Base-by-base conservation (phyloP, 2,797 vertebrate genomes). In the Malurus leucopterus region DNA sequence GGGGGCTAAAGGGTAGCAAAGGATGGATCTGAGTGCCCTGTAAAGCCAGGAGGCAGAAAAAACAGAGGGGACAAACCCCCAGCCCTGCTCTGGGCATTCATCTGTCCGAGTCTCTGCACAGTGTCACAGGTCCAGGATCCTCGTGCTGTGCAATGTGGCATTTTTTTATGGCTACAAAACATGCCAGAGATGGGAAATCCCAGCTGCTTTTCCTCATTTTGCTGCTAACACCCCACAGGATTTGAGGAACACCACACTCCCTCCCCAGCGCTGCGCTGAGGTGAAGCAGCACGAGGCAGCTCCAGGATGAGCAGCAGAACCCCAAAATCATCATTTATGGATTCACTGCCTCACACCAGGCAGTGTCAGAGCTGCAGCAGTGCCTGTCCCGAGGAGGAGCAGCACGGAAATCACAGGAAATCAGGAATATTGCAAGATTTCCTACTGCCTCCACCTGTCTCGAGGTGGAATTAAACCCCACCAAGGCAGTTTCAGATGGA, bases 371-470 rank as follows among this genome's bases (percentile, higher is more conserved):
- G 75, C 87, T 74, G 79, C 65, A 58, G 7, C 72, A 86, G 51
- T 9, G 67, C 86, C 58, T 43, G 34, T 72, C 63, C 80, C 70
- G 79, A 41, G 51, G 49, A 93, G 40, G 13, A 86, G 47, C 21
- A 8, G 5, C 12, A 58, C 32, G 72, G 71, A 38, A 81, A 72
- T 30, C 30, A 15, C 0, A 1, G 61, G 27, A 84, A 84, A 81
- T 4, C 27, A 38, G 41, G 15, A 74, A 19, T 17, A 43, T 73
- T 46, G 15, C 1, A 83, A 91, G 53, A 89, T 26, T 95, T 90
- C 63, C 30, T 88, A 38, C 72, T 68, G 81, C 84, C 78, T 94
- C 81, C 78, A 79, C 59, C 86, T 91, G 86, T 79, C 78, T 71
- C 8, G 3, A 82, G 69, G 50, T 65, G 89, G 92, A 90, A 93